These are phyloP conservation scores for Cyanoramphus novaezelandiae DNA, from an alignment of 2,113 vertebrate species.

Conservation along the genomic window DNA sequence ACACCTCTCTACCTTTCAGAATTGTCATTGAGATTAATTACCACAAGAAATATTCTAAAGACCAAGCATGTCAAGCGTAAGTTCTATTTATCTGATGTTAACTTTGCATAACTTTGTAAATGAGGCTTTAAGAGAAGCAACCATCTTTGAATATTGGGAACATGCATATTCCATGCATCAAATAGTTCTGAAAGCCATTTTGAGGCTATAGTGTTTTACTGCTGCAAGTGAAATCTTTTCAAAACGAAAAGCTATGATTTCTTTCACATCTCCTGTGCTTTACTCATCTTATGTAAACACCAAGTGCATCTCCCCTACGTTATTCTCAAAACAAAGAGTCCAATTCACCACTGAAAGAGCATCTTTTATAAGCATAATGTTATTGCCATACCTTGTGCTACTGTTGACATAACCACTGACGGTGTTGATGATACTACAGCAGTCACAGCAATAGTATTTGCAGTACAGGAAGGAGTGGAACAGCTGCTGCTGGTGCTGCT, in stretches of 20 bases:
- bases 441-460: constrained; percentile 87
- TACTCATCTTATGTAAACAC: background rate
- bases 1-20: background rate
- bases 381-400: constrained; percentile 83
- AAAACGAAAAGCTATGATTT: background rate
- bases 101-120: background rate
- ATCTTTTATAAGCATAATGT: background rate
- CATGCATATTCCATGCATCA: background rate
- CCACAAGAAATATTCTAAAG: background rate
- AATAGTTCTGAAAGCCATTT: background rate
- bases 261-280: background rate
- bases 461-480: constrained; percentile 70
- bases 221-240: background rate
- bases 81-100: background rate
- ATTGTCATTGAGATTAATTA: background rate
- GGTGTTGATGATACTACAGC: constrained; percentile 90
- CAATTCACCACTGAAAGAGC: background rate
- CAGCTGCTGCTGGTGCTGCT: constrained; percentile 72
- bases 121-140: background rate
- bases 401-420: constrained; percentile 92
- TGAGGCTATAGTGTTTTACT: background rate
- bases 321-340: background rate
- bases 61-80: background rate
- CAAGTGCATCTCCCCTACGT: rapidly evolving
- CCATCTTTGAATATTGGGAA: background rate